These are phyloP conservation scores for Aix galericulata DNA, from an alignment of 2,113 vertebrate species.

Conservation along the genomic window DNA sequence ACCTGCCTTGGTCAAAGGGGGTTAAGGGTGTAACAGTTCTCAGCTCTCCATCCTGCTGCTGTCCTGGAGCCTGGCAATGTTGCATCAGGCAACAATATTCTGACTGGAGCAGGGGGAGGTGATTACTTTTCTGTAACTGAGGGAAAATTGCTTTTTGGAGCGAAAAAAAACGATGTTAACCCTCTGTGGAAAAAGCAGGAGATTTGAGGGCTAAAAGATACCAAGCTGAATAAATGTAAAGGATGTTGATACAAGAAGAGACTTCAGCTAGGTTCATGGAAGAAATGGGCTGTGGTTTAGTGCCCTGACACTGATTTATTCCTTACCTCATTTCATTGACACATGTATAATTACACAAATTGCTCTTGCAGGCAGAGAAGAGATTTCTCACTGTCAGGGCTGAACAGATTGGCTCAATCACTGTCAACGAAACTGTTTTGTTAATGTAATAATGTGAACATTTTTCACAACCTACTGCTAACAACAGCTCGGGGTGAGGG, in stretches of 20 bases:
- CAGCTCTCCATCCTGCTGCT: neutral
- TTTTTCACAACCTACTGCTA: neutral
- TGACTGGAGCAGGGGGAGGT: neutral
- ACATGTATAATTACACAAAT: neutral
- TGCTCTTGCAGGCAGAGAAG: neutral
- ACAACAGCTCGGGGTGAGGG: neutral
- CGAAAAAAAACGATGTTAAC: neutral
- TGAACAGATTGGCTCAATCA: neutral
- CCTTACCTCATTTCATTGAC: neutral
- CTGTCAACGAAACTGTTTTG: neutral
- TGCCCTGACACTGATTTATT: neutral
- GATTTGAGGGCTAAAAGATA: neutral
- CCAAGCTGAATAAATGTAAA: neutral
- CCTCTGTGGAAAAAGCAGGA: neutral
- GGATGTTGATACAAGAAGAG: neutral
- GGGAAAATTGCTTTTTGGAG: neutral
- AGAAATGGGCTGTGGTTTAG: neutral
- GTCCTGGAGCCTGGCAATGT: neutral
- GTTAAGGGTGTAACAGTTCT: neutral
- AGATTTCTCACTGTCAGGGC: neutral
- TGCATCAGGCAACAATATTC: neutral
- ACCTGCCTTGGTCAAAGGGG: neutral
- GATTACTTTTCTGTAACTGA: neutral
- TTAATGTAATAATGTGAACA: neutral
- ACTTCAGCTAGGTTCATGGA: neutral